phyloP scores from a whole-genome alignment of 2,888 invertebrate genomes.

The Steinernema carpocapsae region DNA sequence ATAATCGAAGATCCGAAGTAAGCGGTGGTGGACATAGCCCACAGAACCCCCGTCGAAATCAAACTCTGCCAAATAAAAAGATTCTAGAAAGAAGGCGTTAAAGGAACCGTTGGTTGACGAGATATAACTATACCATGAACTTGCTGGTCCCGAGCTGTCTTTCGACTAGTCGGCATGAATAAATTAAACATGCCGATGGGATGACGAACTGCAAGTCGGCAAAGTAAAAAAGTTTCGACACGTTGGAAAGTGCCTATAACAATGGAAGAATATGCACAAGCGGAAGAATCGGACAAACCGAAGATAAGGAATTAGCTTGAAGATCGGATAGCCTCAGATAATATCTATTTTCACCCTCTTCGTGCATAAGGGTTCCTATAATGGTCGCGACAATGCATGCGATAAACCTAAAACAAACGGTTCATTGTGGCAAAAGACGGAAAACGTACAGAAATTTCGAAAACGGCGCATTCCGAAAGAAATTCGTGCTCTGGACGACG shows the following conservation, averaged over 20 bases:
- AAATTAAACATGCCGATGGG: not conserved
- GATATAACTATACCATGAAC: constrained; percentile 2
- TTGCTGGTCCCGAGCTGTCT: constrained; percentile 15
- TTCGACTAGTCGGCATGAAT: constrained; percentile 10
- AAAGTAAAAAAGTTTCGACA: not conserved
- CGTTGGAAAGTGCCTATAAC: not conserved
- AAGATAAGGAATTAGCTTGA: not conserved
- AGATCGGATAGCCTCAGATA: not conserved
- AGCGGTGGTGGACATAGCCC: not conserved
- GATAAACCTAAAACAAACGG: too few species aligned
- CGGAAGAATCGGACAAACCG: not conserved
- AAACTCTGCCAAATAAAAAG: not conserved
- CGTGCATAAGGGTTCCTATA: not conserved
- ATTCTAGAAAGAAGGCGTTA: not conserved
- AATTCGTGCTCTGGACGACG: constrained; percentile 3
- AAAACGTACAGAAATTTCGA: constrained; percentile 16
- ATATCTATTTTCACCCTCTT: not conserved
- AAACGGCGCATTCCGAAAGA: constrained; percentile 17
- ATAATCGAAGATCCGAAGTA: not conserved
- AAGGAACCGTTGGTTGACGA: not conserved
- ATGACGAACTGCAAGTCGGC: not conserved
- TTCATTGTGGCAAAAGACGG: not conserved
- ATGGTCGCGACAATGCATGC: too few species aligned
- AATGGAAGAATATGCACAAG: not conserved
- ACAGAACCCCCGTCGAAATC: not conserved